Evolutionary conservation across 2,797 vertebrate genomes (phyloP).

Genomic region (Acrossocheilus wenchowensis): DNA sequence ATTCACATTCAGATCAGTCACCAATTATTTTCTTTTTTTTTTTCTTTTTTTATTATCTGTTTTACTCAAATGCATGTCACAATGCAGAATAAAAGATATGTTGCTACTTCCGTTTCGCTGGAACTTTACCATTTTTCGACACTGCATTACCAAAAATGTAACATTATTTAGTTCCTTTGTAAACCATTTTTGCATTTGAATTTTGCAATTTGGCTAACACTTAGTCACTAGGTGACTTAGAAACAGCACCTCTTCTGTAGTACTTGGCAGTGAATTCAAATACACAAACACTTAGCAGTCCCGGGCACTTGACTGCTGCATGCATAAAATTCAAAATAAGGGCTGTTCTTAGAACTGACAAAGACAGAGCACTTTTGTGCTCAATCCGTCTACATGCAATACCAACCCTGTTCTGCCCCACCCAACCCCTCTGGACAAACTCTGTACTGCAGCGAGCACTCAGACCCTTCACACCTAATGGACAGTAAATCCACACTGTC

Average conservation of each 20-base stretch:
- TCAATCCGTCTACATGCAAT: constrained; percentile 40
- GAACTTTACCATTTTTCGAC: background rate
- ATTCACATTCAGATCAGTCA: too few species aligned
- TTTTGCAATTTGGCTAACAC: background rate
- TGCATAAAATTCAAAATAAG: constrained; percentile 69
- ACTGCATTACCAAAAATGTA: background rate
- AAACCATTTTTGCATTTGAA: background rate
- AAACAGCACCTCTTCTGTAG: constrained; percentile 30
- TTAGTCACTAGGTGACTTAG: constrained; percentile 10
- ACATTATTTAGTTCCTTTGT: background rate
- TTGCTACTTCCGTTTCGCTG: background rate
- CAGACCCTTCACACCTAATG: constrained; percentile 53
- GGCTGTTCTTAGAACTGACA: constrained; percentile 68
- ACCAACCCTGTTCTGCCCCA: constrained; percentile 53
- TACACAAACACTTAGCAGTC: constrained; percentile 28
- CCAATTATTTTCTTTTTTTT: too few species aligned
- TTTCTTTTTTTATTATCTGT: too few species aligned
- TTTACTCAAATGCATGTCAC: background rate
- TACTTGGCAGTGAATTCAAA: constrained; percentile 23
- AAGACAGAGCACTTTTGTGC: constrained; percentile 72
- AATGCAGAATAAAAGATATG: background rate
- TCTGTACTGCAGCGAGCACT: constrained; percentile 58
- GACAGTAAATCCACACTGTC: constrained; percentile 42
- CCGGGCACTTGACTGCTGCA: constrained; percentile 46
- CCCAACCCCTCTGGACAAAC: constrained; percentile 56